These are phyloP conservation scores for Diarsia brunnea DNA, from an alignment of 2,888 invertebrate species.

Conservation along the genomic window DNA sequence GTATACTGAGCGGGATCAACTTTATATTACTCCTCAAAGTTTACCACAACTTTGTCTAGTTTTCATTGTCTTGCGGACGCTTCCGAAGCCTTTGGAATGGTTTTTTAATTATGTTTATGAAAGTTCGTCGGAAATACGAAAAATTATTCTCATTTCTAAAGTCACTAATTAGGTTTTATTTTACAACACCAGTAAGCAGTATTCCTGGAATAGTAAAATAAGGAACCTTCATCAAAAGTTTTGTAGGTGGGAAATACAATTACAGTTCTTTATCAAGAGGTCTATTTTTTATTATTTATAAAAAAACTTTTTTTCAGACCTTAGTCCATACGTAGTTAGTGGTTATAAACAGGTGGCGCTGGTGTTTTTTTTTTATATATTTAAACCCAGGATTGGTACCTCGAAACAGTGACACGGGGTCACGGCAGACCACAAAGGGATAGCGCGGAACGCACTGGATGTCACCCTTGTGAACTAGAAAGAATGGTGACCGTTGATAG, in stretches of 20 bases:
- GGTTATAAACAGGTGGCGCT: no score
- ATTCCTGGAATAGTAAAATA: conserved; percentile 4
- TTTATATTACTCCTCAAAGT: conserved; percentile 69
- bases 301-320: no score
- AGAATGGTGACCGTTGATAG: no score
- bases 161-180: conserved; percentile 33
- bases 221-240: background rate
- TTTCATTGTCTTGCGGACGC: conserved; percentile 67
- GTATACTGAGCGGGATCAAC: conserved; percentile 57
- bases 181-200: background rate
- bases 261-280: background rate
- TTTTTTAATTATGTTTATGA: conserved; percentile 77
- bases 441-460: no score
- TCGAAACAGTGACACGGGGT: no score
- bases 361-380: no score
- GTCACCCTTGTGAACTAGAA: no score
- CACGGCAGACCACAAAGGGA: no score
- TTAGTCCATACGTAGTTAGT: no score
- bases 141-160: conserved; percentile 61
- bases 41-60: conserved; percentile 67
- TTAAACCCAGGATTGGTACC: no score
- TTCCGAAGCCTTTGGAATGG: conserved; percentile 73
- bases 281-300: no score
- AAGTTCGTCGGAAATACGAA: conserved; percentile 62
- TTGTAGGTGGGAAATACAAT: background rate